Evolutionary conservation across 2,888 invertebrate genomes (phyloP), one percentile per base, ranked within the genome.

Genomic region (Dascillus cervinus): DNA sequence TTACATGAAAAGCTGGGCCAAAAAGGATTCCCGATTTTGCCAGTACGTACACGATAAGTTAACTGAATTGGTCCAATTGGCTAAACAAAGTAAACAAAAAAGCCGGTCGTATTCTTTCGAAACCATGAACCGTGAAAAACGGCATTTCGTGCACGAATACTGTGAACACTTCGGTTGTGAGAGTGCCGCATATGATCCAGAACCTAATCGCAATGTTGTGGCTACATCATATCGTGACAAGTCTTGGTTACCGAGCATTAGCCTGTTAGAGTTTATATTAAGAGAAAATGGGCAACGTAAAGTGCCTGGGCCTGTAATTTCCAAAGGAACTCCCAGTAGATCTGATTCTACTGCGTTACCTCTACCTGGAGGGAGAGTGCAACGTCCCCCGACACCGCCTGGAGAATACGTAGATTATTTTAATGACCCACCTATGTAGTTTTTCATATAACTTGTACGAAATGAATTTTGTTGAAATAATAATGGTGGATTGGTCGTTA

Each of bases 181-280:
- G 55, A 88, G 92, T 43, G 84, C 87, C 36, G 91, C 94, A 11
- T 95, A 94, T 61, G 97, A 97, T 67, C 81, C 82, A 11, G 95
- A 95, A 58, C 96, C 96, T 0, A 92, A 95, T 60, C 73, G 94
- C 41, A 96, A 95, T 67, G 86, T 96, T 9, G 87, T 92, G n/a
- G 89, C 88, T 12, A 91, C 89, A 9, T 91, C 92, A 59, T 67
- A 52, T 31, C 57, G 53, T 32, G 64, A 64, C 4, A 66, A 87
- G 78, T 88, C 89, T 39, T 92, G 89, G 89, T 65, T 91, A 50
- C 94, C 94, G 1, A 82, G 85, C 43, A 81, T 87, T 61, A 87
- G 87, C 57, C 71, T 94, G 46, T 66, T 88, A 55, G 84, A 90
- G 56, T 75, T 88, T 40, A 65, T 89, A 37, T 82, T 85, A 50